phyloP scores from a whole-genome alignment of 1,140 invertebrate genomes.

The Medauroidea extradentata region DNA sequence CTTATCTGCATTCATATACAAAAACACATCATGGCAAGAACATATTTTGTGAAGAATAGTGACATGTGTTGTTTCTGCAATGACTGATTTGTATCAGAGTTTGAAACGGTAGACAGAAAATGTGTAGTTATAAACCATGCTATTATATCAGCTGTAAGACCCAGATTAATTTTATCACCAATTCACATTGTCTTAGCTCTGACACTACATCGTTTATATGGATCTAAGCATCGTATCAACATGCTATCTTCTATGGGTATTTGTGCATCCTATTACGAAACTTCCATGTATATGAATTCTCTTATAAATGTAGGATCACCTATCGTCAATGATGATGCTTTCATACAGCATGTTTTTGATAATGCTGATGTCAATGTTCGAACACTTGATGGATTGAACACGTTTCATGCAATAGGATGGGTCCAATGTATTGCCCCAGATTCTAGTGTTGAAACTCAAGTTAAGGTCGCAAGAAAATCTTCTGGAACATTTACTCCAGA shows the following conservation, averaged over 20 bases:
- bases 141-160: slow-evolving; percentile 36
- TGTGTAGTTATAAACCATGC: slow-evolving; percentile 28
- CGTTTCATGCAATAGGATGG: slow-evolving; percentile 33
- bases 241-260: slow-evolving; percentile 21
- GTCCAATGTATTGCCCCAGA: slow-evolving; percentile 21
- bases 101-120: neutral
- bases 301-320: neutral
- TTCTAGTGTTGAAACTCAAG: neutral
- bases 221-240: slow-evolving; percentile 21
- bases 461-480: neutral
- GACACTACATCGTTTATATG: slow-evolving; percentile 26
- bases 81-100: neutral
- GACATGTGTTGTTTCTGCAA: too few relatives aligned
- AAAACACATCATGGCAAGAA: too few relatives aligned
- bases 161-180: slow-evolving; percentile 34
- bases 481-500: neutral
- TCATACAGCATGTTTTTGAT: slow-evolving; percentile 29
- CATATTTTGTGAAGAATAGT: too few relatives aligned
- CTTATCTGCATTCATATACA: too few relatives aligned
- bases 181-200: slow-evolving; percentile 20
- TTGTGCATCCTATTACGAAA: slow-evolving; percentile 10
- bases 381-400: slow-evolving; percentile 28
- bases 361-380: slow-evolving; percentile 30
- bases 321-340: neutral
- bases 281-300: slow-evolving; percentile 17